Evolutionary conservation across 2,888 invertebrate genomes (phyloP), one percentile per base, ranked within the genome.

Genomic region (Ectobius pallidus): DNA sequence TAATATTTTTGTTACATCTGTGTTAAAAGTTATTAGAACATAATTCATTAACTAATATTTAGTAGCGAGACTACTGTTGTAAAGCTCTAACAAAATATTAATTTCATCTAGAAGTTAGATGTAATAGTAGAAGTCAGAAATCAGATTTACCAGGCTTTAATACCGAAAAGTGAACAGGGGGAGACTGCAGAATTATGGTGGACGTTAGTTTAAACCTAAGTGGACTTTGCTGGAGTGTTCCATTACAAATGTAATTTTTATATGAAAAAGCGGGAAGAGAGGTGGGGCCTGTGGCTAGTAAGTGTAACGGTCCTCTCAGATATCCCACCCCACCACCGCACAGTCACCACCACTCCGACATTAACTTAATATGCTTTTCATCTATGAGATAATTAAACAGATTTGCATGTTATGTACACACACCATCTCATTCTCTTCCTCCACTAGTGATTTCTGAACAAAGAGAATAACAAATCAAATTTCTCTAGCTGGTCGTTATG

Each of bases 401-500:
- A 65, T 65, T 65, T 65, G 65, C 65, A 65, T 65, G 46, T 46
- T 44, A 65, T 61, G 20, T 61, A 61, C n/a, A 61, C 30, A 32
- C 34, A 25, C 34, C 11, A 6, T 34, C 34, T 7, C 34, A 34
- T 11, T 34, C 11, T 34, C n/a, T n/a, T n/a, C n/a, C n/a, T n/a
- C n/a, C n/a, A 11, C n/a, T 63, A 63, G 46, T 25, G n/a, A 62
- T 20, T 34, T 62, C 39, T 62, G 65, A 44, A 65, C 46, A 65
- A 65, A 65, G 46, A 25, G 30, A 58, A 58, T 58, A 30, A 58
- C 58, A 58, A 58, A 58, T 58, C 58, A 58, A 58, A 58, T 58
- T 58, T 58, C 32, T 30, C 30, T 58, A 25, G 58, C 7, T 18
- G 16, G 7, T 30, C 58, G 30, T 58, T 58, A 58, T 16, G n/a